Base-by-base conservation (phyloP, 2,888 invertebrate genomes). In the Acanthosepion pharaonis region DNA sequence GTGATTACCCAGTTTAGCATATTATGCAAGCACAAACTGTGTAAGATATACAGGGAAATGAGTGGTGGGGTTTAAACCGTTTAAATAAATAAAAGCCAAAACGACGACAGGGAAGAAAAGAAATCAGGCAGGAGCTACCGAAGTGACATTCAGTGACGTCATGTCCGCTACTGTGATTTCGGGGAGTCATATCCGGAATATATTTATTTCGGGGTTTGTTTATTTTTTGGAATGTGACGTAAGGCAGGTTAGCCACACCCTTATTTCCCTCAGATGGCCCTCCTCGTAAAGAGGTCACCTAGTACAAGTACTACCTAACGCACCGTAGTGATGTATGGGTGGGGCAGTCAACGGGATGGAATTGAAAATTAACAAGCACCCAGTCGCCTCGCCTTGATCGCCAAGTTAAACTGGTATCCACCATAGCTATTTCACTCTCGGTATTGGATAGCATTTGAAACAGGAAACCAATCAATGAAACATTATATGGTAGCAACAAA, bases 171-270 rank as follows among this genome's bases (percentile, higher is more conserved):
- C 78, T 33, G 18, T 78, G 15, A 15, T 78, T 78, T 33, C n/a
- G n/a, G 78, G 78, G 78, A 78, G 78, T 78, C 78, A 78, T 78
- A 78, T 78, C 78, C 78, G 78, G 78, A 78, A 78, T n/a, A n/a
- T 78, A 33, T 78, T 78, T 78, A 15, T 78, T 78, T 78, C 78
- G 78, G 78, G n/a, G n/a, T n/a, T 78, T 78, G 78, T 78, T 78
- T 78, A 78, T 78, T 78, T 78, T 78, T 78, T n/a, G 78, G 78
- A 33, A 78, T 78, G 78, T 78, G 78, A 78, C 78, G 78, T 78
- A 78, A 78, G 78, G 18, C n/a, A 78, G 78, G 78, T 78, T 33
- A 78, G n/a, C 78, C 78, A 78, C 78, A 78, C 78, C 78, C 78
- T 78, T 15, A 33, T 78, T 78, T 33, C n/a, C 9, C 33, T 78